Evolutionary conservation across 2,888 invertebrate genomes (phyloP).

Genomic region (Phlogophora meticulosa): DNA sequence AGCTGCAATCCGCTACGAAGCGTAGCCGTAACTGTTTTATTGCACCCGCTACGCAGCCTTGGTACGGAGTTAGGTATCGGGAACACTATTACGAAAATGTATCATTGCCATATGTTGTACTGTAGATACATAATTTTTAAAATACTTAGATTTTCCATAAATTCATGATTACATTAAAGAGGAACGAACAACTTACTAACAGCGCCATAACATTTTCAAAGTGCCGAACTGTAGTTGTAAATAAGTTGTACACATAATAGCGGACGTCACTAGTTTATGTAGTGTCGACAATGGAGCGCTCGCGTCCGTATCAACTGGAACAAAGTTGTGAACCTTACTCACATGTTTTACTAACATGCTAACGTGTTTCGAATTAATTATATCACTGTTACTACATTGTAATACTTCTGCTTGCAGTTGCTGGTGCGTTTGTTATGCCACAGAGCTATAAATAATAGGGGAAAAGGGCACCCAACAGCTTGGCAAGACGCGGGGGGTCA

Average conservation of each 20-base stretch:
- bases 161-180: no score
- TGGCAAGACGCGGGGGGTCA: not conserved
- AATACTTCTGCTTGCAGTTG: not conserved
- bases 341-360: constrained; percentile 31
- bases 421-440: not conserved
- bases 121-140: no score
- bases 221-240: constrained; percentile 17
- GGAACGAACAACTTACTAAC: not conserved
- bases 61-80: not conserved
- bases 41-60: constrained; percentile 2
- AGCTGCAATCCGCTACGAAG: not conserved
- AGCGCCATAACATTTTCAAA: not conserved
- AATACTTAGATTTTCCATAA: no score
- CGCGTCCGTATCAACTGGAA: constrained; percentile 3
- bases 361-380: constrained; percentile 36
- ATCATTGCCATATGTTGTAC: no score
- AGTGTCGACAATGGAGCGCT: constrained; percentile 13
- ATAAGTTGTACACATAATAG: constrained; percentile 4
- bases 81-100: no score
- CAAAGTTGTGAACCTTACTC: constrained; percentile 25
- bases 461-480: not conserved
- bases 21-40: not conserved
- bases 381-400: constrained; percentile 17
- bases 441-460: not conserved
- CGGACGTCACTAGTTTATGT: constrained; percentile 13